Conservation (phyloP, 1,140 invertebrate species). For the Psix sp. region DNA sequence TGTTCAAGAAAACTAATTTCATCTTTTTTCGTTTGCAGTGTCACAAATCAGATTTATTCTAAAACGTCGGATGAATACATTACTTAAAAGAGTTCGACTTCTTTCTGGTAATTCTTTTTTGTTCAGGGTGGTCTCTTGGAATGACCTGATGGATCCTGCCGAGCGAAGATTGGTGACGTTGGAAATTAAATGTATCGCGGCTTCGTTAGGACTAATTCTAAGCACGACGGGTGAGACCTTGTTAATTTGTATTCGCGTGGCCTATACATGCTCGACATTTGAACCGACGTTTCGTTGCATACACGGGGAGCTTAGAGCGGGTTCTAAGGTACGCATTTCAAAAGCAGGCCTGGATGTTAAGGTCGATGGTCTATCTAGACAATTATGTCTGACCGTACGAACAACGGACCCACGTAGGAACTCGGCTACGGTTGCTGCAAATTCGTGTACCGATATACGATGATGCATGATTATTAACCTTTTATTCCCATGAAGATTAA, state of each 20-base stretch:
- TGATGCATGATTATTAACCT: conserved; percentile 49
- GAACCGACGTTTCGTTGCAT: conserved; percentile 46
- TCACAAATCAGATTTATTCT: no score
- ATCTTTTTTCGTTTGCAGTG: no score
- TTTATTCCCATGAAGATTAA: conserved; percentile 35
- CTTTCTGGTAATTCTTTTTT: no score
- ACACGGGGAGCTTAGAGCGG: conserved; percentile 36
- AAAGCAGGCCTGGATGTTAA: conserved; percentile 36
- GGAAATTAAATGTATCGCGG: conserved; percentile 19
- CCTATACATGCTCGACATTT: conserved; percentile 45
- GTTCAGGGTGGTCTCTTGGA: no score
- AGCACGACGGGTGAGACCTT: conserved; percentile 13
- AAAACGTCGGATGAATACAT: no score
- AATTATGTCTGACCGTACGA: conserved; percentile 47
- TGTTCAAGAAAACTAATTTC: no score
- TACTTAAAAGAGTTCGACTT: no score
- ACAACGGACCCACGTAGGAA: conserved; percentile 46
- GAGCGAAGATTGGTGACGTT: no score
- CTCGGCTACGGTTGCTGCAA: conserved; percentile 49
- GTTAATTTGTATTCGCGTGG: conserved; percentile 57
- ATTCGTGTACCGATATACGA: conserved; percentile 40
- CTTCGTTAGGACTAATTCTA: conserved; percentile 33
- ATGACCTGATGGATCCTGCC: no score
- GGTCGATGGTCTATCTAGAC: conserved; percentile 50
- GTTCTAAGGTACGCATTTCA: conserved; percentile 50